phyloP scores from a whole-genome alignment of 53 echinoderm and acorn worm genomes.

The Echinometra lucunter region DNA sequence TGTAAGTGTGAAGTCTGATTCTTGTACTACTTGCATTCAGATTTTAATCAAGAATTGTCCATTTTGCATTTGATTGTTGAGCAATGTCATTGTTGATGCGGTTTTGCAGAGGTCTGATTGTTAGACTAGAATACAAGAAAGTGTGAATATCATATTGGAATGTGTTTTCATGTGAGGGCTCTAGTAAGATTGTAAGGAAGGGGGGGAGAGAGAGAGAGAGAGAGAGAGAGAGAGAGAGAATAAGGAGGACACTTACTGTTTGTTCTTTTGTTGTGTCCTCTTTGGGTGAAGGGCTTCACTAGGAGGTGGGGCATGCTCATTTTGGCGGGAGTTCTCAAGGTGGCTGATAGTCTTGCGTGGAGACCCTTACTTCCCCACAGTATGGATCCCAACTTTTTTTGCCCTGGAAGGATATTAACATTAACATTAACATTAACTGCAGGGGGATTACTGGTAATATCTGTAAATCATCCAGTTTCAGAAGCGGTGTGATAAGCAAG shows the following conservation, averaged over 20 bases:
- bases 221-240: neutral
- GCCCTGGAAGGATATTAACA: no score
- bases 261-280: conserved; percentile 30
- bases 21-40: neutral
- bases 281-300: conserved; percentile 29
- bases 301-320: neutral
- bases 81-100: neutral
- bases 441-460: no score
- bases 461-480: no score
- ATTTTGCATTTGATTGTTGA: neutral
- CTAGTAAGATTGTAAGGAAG: neutral
- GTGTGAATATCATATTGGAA: neutral
- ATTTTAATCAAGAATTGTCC: neutral
- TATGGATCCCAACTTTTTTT: no score
- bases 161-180: neutral
- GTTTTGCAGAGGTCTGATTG: neutral
- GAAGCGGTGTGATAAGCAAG: no score
- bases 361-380: neutral
- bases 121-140: neutral
- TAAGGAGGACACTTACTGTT: neutral
- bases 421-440: no score
- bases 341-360: neutral
- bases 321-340: conserved; percentile 50
- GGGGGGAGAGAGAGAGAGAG: neutral
- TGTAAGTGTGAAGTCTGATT: neutral